Evolutionary conservation across 2,888 invertebrate species (phyloP), one percentile per base, ranked within the genome.

Genomic region (Malacosoma neustria): DNA sequence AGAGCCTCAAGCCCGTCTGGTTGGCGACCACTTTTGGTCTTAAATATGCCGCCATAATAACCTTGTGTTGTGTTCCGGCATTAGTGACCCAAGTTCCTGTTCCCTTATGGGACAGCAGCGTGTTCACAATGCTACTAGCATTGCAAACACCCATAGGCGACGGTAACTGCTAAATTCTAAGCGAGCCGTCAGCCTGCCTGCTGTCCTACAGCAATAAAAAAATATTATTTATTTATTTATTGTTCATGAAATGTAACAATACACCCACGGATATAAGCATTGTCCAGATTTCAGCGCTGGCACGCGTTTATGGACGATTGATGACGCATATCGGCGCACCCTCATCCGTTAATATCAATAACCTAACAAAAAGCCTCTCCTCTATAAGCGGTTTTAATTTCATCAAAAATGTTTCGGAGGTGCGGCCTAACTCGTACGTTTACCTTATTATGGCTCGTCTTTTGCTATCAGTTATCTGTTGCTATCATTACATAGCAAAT

Each of bases 341-440:
- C 70, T 65, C 65, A 69, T 72, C 70, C 64, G 61, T 63, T 67
- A 68, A 73, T 77, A 79, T 81, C 79, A 79, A 82, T 84, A 82
- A 79, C 75, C 77, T 67, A 76, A 70, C 72, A 71, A 79, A 77
- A 76, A 72, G 73, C 65, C 69, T 68, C 68, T 61, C 59, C 51
- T 59, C 61, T 57, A 61, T 72, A 72, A 54, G 56, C 55, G 52
- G 62, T 79, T 82, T 82, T 81, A 81, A 82, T 82, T 81, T 80
- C 60, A 66, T 64, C 64, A 66, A 64, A 71, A 70, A 69, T 72
- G 60, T 52, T 61, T 54, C 47, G 47, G 54, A 67, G 79, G 79
- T 53, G 77, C 64, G 22, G 22, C 22, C 2, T 22, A 22, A 22
- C 22, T 22, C 22, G 4, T 3, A 9, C 22, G 22, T 22, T 70